Base-by-base conservation (phyloP, 2,888 invertebrate species). In the Caenorhabditis sulstoni region DNA sequence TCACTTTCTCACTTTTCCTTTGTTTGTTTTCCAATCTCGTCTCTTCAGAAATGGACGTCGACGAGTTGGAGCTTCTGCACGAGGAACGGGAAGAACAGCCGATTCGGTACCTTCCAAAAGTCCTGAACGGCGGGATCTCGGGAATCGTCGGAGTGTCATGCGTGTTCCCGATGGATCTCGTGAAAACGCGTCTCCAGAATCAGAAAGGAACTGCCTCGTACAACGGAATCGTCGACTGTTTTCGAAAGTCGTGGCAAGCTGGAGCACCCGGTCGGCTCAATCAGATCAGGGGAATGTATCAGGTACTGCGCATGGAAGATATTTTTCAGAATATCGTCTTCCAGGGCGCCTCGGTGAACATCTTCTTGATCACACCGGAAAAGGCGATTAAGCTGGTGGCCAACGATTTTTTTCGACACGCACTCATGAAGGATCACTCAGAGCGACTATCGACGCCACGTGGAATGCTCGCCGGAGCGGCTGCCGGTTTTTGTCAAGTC, bases 321-420 rank as follows among this genome's bases (percentile, higher is more conserved):
- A 96, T 0, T 96, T 41, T 11, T 41, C 16, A 52, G 4, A 37
- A 47, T 23, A 9, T 45, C 37, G n/a, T 16, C 41, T 67, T 50
- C 22, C 74, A 84, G 76, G 85, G 83, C 4, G 83, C 82, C 0
- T 96, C 94, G 14, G 97, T 98, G 1, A 99, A 98, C 92, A 95
- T 98, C 88, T 92, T 99, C 39, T 93, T 99, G 67, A 97, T 99
- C 79, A 98, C 98, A 0, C 98, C 98, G 0, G 98, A 99, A 91
- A 99, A 98, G 91, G 97, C 97, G 1, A 98, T 99, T 88, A 99
- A 99, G 92, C 93, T 98, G 81, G 95, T 98, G 5, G 96, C 96
- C 59, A 99, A 99, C 92, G 98, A 99, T 91, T 94, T 95, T 92
- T 97, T 98, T 92, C 93, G 98, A 74, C 94, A 95, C 92, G 93